A percentile compares a stretch with the other conserved stretches of the same genome.
Evolutionary conservation across 2,797 vertebrate species (phyloP).

Genomic region (Hapalemur alaotrensis): DNA sequence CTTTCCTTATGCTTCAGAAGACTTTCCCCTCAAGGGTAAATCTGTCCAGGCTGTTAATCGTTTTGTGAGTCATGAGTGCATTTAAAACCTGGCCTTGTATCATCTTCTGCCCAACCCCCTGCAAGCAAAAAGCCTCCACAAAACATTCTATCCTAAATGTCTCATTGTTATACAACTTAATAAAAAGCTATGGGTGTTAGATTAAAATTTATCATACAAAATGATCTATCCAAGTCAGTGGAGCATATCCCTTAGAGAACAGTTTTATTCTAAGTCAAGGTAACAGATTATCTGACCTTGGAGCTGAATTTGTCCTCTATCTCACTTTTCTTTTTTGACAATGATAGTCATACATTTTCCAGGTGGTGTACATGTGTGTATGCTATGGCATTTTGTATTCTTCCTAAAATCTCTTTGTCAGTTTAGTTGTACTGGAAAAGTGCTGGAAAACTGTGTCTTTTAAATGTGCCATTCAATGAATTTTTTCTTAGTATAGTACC

Average conservation of each 20-base stretch:
- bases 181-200: slow-evolving; percentile 28
- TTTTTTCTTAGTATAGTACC: neutral
- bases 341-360: neutral
- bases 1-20: neutral
- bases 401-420: neutral
- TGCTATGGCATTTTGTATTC: neutral
- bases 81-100: slow-evolving; percentile 35
- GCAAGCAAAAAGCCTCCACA: neutral
- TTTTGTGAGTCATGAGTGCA: slow-evolving; percentile 9
- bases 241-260: neutral
- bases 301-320: neutral
- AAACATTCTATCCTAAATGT: neutral
- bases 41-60: neutral
- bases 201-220: slow-evolving; percentile 55
- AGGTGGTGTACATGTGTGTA: neutral
- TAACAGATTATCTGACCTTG: slow-evolving; percentile 43
- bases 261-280: neutral
- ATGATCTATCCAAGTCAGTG: slow-evolving; percentile 19
- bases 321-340: neutral
- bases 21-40: neutral
- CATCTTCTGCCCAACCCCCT: neutral
- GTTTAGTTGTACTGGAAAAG: neutral
- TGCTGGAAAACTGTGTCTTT: neutral
- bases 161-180: slow-evolving; percentile 20
- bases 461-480: neutral